These are phyloP conservation scores for Abrostola tripartita DNA, from an alignment of 2,888 invertebrate species.

Conservation along the genomic window DNA sequence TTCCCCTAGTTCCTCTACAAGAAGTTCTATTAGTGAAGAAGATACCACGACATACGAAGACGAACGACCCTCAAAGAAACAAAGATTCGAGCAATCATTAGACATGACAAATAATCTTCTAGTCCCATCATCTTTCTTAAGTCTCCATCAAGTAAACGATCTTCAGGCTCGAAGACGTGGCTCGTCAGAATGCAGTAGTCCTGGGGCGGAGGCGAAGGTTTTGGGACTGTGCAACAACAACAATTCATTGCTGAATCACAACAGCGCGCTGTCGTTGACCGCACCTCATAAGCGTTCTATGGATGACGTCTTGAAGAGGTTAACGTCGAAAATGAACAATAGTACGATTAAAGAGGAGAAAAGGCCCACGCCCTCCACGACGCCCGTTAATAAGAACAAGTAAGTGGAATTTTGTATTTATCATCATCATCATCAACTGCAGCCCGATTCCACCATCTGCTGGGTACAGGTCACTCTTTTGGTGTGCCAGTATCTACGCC, in stretches of 20 bases:
- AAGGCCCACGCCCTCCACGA: slow-evolving; percentile 91
- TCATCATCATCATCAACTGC: too few species aligned
- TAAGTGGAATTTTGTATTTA: slow-evolving; percentile 66
- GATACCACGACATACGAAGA: slow-evolving; percentile 88
- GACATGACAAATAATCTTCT: slow-evolving; percentile 90
- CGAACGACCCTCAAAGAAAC: slow-evolving; percentile 89
- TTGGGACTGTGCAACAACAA: slow-evolving; percentile 90
- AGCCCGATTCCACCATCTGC: too few species aligned
- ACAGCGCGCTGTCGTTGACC: slow-evolving; percentile 84
- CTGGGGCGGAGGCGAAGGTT: slow-evolving; percentile 90
- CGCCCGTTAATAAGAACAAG: slow-evolving; percentile 89
- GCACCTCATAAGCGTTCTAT: slow-evolving; percentile 93
- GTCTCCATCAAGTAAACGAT: slow-evolving; percentile 89
- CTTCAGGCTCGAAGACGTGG: slow-evolving; percentile 83
- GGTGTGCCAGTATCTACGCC: too few species aligned
- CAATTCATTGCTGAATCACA: slow-evolving; percentile 90
- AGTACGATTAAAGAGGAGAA: slow-evolving; percentile 92
- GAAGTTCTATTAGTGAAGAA: slow-evolving; percentile 88
- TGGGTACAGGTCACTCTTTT: too few species aligned
- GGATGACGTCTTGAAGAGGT: slow-evolving; percentile 96
- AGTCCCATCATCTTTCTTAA: slow-evolving; percentile 85
- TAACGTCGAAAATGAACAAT: slow-evolving; percentile 95
- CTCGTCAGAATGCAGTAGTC: slow-evolving; percentile 92
- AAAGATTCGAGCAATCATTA: slow-evolving; percentile 88
- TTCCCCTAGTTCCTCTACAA: slow-evolving; percentile 83